Conservation (phyloP, 2,888 invertebrate genomes). For the Drosophila paranaensis region DNA sequence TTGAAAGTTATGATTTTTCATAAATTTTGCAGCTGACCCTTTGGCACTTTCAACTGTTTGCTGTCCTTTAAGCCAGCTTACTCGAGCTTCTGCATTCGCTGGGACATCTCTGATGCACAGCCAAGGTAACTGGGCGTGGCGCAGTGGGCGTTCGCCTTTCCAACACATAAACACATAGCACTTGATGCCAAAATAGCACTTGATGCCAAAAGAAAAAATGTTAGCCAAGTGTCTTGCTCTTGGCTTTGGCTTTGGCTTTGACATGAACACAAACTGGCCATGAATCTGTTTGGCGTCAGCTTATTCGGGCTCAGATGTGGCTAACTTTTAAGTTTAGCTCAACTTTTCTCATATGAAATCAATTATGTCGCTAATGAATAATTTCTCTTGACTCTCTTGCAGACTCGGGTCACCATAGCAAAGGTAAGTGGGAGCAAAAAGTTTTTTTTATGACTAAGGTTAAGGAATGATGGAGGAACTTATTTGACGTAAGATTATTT, state of each 20-base stretch:
- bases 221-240: slow-evolving; percentile 47
- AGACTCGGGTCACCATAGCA: slow-evolving; percentile 40
- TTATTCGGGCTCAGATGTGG: slow-evolving; percentile 10
- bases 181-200: slow-evolving; percentile 26
- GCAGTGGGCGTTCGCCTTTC: neutral
- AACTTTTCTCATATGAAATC: slow-evolving; percentile 27
- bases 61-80: slow-evolving; percentile 32
- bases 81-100: slow-evolving; percentile 30
- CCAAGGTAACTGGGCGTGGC: slow-evolving; percentile 43
- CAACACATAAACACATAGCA: slow-evolving; percentile 33
- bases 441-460: neutral
- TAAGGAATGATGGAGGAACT: no score
- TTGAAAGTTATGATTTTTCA: slow-evolving; percentile 59
- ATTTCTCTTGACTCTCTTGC: slow-evolving; percentile 36
- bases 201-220: slow-evolving; percentile 26
- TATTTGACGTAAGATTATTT: neutral
- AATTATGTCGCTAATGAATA: slow-evolving; percentile 39
- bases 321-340: slow-evolving; percentile 9
- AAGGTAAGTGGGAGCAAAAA: slow-evolving; percentile 45
- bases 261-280: slow-evolving; percentile 48
- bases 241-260: slow-evolving; percentile 59
- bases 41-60: slow-evolving; percentile 53
- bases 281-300: slow-evolving; percentile 36
- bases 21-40: slow-evolving; percentile 54
- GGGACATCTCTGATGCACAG: slow-evolving; percentile 38